Percentiles rank a stretch among this genome's conserved stretches.
phyloP scores from a whole-genome alignment of 2,797 vertebrate genomes.

The Notamacropus eugenii region DNA sequence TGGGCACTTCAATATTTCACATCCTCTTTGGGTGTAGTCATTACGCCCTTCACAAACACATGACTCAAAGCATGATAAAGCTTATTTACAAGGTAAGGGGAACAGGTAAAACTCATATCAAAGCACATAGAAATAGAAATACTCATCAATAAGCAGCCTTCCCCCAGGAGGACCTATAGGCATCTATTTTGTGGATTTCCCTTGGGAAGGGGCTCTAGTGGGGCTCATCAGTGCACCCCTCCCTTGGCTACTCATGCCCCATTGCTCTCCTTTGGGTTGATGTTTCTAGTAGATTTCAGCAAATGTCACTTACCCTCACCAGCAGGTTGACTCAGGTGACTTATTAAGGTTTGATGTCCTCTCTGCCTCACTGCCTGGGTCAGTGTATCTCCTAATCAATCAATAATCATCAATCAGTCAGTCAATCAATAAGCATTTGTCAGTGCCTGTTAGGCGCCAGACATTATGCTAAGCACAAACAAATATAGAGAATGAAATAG shows the following conservation, averaged over 20 bases:
- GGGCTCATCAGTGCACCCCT: not conserved
- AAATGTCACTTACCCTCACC: not conserved
- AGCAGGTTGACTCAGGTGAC: not conserved
- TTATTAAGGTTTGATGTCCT: not conserved
- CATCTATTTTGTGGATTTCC: not conserved
- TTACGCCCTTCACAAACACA: not conserved
- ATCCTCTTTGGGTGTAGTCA: not conserved
- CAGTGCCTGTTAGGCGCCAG: not conserved
- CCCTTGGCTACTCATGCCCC: not conserved
- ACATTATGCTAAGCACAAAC: not conserved
- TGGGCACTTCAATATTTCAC: not conserved
- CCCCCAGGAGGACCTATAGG: not conserved
- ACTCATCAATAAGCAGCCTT: not conserved
- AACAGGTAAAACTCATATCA: not conserved
- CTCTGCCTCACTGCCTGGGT: not conserved
- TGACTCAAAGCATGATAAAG: not conserved
- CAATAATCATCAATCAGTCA: not conserved
- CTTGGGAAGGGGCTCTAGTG: not conserved
- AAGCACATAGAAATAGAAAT: not conserved
- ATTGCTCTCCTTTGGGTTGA: not conserved
- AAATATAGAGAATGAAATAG: not conserved
- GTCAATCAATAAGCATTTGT: not conserved
- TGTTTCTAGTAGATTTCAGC: not conserved
- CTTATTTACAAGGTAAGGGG: not conserved
- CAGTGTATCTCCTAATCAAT: not conserved